Base-by-base conservation (phyloP, 1,140 invertebrate species). In the Tribolium madens region DNA sequence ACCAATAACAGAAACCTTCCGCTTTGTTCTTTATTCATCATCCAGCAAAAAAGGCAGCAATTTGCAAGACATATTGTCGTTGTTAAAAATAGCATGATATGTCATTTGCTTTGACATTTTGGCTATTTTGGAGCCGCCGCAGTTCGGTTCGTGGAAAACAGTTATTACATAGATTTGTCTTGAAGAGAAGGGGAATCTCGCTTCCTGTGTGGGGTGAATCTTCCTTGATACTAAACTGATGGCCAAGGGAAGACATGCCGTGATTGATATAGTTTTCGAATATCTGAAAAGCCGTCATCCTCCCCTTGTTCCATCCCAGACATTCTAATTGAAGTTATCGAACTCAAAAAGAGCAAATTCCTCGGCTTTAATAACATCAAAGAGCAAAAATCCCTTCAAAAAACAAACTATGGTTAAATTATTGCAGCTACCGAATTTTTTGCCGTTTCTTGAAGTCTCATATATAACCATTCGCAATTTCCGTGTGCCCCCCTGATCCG, bases 141-240 rank as follows among this genome's bases (percentile, higher is more conserved):
- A 73, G 33, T 77, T 73, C 52, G 69, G 69, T 77, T 73, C 52
- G 21, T 77, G 69, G 76, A 73, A 77, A 77, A 68, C 69, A 73
- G 76, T 77, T 77, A 77, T 77, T 77, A 77, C 70, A 73, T 42
- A 77, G 76, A 77, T 77, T 77, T 77, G 76, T 77, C 76, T 77
- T 68, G 50, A 48, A 42, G 57, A 36, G 52, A 57, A 46, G 42
- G 70, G 46, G 70, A 48, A 33, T 36, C 47, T 52, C 76, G 57
- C 33, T 77, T 77, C 71, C 71, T 73, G 52, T 74, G 69, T 72
- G 60, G 73, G 60, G 36, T 13, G 68, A 48, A 52, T 46, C 68
- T 72, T 69, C 47, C 71, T 77, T 77, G 71, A 77, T 77, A 74
- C 72, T 48, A 73, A 71, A 77, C 69, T 77, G 71, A 73, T 74